Evolutionary conservation across 35 echinoderm and acorn worm species (phyloP).

Genomic region (Amphiura filiformis): DNA sequence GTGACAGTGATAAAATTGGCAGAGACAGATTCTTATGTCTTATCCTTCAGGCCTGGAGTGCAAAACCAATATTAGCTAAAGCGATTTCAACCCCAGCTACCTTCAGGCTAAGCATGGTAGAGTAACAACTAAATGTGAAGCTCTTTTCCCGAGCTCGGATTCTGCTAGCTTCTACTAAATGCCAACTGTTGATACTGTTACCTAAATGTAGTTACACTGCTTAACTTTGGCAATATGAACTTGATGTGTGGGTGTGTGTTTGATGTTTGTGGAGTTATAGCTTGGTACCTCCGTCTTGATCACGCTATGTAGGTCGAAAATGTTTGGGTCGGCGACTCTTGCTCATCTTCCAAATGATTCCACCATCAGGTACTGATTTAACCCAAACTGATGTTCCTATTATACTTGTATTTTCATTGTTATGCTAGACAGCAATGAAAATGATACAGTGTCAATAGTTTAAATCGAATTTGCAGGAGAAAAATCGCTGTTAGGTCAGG

Average conservation of each 20-base stretch:
- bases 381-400: too few species aligned
- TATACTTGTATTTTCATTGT: too few species aligned
- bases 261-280: too few species aligned
- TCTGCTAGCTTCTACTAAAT: background rate
- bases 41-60: background rate
- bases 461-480: too few species aligned
- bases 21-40: background rate
- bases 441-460: too few species aligned
- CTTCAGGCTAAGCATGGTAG: background rate
- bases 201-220: background rate
- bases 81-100: background rate
- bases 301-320: background rate
- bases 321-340: background rate
- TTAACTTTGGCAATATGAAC: background rate
- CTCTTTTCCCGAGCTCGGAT: too few species aligned
- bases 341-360: too few species aligned
- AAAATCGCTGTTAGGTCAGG: too few species aligned
- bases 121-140: background rate
- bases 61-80: slow-evolving; percentile 10
- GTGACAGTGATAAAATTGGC: background rate
- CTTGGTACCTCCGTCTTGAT: too few species aligned
- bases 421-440: too few species aligned
- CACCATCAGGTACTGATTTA: too few species aligned
- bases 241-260: background rate
- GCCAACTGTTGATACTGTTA: background rate